A percentile compares a stretch with the other conserved stretches of the same genome.
Evolutionary conservation across 2,888 invertebrate species (phyloP).

Genomic region (Ophion costatus): DNA sequence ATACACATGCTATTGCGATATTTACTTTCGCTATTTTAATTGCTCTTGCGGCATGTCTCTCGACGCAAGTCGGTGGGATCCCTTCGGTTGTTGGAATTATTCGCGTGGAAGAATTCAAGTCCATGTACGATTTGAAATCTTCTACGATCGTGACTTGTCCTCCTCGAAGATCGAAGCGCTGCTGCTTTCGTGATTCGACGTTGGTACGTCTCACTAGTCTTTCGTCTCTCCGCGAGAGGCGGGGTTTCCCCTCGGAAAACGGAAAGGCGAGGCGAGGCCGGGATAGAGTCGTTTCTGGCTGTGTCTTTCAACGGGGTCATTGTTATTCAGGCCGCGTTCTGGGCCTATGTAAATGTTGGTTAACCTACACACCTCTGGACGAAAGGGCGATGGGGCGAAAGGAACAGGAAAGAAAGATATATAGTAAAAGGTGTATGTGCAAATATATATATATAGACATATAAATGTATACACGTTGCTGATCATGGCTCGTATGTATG

Average conservation of each 20-base stretch:
- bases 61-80: too few species aligned
- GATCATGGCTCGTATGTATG: neutral
- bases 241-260: constrained; percentile 19
- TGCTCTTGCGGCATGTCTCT: too few species aligned
- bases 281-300: constrained; percentile 60
- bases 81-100: too few species aligned
- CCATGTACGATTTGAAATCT: neutral
- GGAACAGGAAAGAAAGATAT: neutral
- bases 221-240: constrained; percentile 8
- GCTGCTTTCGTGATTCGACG: neutral
- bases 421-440: neutral
- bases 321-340: constrained; percentile 77
- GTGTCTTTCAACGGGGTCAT: constrained; percentile 72
- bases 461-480: neutral
- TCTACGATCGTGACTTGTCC: neutral
- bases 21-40: too few species aligned
- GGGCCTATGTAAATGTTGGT: constrained; percentile 78
- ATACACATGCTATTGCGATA: too few species aligned
- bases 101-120: too few species aligned
- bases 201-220: constrained; percentile 7
- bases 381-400: neutral
- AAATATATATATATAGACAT: neutral
- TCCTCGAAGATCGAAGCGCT: neutral
- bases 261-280: constrained; percentile 13
- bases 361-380: constrained; percentile 68